Evolutionary conservation across 2,113 vertebrate genomes (phyloP).

Genomic region (Psittacara wagleri): DNA sequence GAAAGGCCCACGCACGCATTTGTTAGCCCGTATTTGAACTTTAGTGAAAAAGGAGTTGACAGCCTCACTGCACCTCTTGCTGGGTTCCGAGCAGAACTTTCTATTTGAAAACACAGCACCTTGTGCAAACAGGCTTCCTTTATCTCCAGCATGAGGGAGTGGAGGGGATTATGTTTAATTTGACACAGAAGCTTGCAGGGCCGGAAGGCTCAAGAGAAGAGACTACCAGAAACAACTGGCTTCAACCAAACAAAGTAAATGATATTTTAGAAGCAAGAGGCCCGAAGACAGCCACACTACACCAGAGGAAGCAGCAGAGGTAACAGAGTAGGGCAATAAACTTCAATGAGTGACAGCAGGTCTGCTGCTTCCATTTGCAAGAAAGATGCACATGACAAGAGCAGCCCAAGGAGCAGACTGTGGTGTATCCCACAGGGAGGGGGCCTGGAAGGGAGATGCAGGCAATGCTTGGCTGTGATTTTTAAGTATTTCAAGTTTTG

Average conservation of each 20-base stretch:
- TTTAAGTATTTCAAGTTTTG: not conserved
- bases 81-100: not conserved
- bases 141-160: not conserved
- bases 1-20: not conserved
- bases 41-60: not conserved
- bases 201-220: not conserved
- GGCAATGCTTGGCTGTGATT: not conserved
- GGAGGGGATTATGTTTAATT: not conserved
- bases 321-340: not conserved
- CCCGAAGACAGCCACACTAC: not conserved
- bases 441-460: not conserved
- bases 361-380: not conserved
- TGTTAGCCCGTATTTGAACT: not conserved
- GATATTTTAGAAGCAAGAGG: not conserved
- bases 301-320: not conserved
- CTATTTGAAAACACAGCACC: not conserved
- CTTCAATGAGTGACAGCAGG: not conserved
- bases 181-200: not conserved
- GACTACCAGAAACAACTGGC: not conserved
- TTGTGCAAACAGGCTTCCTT: not conserved
- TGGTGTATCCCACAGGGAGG: not conserved
- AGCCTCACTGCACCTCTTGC: not conserved
- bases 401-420: not conserved
- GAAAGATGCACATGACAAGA: fast-evolving
- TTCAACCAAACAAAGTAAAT: not conserved